phyloP scores from a whole-genome alignment of 2,888 invertebrate genomes.

The Byasa hedistus region DNA sequence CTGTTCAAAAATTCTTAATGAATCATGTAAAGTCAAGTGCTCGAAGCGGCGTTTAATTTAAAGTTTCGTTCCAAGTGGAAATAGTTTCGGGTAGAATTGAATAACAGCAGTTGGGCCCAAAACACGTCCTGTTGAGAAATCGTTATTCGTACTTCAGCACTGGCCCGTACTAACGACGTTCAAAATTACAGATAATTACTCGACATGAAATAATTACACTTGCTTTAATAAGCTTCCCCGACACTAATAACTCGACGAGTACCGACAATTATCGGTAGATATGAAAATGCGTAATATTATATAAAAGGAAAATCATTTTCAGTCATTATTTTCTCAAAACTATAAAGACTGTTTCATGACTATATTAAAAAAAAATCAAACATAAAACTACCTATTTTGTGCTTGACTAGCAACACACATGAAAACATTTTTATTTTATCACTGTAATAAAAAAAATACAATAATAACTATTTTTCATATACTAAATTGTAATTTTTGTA shows the following conservation, averaged over 20 bases:
- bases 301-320: not conserved
- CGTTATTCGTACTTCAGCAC: conserved; percentile 5
- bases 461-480: too few species aligned
- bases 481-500: too few species aligned
- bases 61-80: conserved; percentile 29
- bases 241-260: not conserved
- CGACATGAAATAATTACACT: conserved; percentile 10
- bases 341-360: not conserved
- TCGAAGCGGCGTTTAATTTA: conserved; percentile 30
- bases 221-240: not conserved
- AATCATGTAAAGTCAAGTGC: conserved; percentile 17
- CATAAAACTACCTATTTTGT: too few species aligned
- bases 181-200: conserved; percentile 20
- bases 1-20: conserved; percentile 24
- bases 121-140: conserved; percentile 29
- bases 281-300: not conserved
- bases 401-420: too few species aligned
- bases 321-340: not conserved
- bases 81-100: conserved; percentile 29
- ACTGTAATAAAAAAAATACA: too few species aligned
- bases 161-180: conserved; percentile 14
- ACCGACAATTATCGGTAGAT: not conserved
- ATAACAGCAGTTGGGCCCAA: conserved; percentile 29
- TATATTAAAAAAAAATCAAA: too few species aligned
- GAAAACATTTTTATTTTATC: too few species aligned